Conservation (phyloP, 2,797 vertebrate genomes). For the Muraenolepis orangiensis region DNA sequence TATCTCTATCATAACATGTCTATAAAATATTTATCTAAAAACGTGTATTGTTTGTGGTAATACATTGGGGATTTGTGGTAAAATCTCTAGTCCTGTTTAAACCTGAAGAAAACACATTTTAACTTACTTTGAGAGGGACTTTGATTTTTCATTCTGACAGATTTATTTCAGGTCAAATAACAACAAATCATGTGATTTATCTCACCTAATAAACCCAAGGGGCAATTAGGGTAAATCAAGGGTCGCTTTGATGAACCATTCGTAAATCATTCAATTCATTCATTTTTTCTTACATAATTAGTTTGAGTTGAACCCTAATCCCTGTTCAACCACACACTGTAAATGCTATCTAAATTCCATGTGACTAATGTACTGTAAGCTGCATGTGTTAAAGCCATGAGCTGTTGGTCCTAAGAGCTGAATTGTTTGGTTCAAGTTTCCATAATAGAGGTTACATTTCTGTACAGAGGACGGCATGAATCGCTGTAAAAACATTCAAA, state of each 20-base stretch:
- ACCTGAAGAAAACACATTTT: background rate
- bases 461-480: slow-evolving; percentile 12
- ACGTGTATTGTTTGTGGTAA: background rate
- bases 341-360: background rate
- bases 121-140: background rate
- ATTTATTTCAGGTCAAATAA: background rate
- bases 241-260: background rate
- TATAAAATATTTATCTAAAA: slow-evolving; percentile 1
- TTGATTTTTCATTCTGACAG: background rate
- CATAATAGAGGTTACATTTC: slow-evolving; percentile 10
- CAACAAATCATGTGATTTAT: background rate
- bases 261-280: background rate
- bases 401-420: slow-evolving; percentile 16
- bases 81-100: background rate
- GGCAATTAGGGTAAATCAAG: background rate
- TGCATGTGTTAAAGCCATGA: background rate
- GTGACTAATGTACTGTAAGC: background rate
- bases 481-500: slow-evolving; percentile 28
- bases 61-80: slow-evolving; percentile 1
- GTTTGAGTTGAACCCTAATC: slow-evolving; percentile 10
- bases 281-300: slow-evolving; percentile 2
- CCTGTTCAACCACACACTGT: slow-evolving; percentile 6
- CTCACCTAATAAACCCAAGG: background rate
- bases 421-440: background rate
- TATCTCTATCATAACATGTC: background rate